Percentiles rank a stretch among this genome's conserved stretches.
phyloP scores from a whole-genome alignment of 1,140 invertebrate genomes.

The Micrasema longulum region DNA sequence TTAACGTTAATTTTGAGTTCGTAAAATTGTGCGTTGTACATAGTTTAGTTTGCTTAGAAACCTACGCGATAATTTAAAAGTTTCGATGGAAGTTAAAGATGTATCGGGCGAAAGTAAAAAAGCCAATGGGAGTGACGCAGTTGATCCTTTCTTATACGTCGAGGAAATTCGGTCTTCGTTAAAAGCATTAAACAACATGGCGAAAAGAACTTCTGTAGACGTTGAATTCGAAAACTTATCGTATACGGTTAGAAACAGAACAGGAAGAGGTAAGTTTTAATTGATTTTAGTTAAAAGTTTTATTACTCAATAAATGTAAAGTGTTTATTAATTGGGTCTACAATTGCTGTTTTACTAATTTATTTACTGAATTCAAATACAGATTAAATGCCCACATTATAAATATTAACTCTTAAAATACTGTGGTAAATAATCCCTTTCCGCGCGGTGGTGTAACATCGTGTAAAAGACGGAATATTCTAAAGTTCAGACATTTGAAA shows the following conservation, averaged over 20 bases:
- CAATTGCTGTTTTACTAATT: too few species aligned
- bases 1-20: neutral
- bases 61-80: neutral
- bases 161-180: conserved; percentile 64
- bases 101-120: neutral
- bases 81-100: neutral
- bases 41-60: neutral
- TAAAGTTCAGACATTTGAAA: too few species aligned
- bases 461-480: too few species aligned
- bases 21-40: neutral
- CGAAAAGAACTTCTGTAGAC: conserved; percentile 69
- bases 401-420: too few species aligned
- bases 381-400: too few species aligned
- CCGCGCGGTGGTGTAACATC: too few species aligned
- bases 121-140: neutral
- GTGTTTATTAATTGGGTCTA: too few species aligned
- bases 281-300: too few species aligned
- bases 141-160: conserved; percentile 46
- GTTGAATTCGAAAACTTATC: conserved; percentile 76
- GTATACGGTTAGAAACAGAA: conserved; percentile 67
- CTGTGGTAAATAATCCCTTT: too few species aligned
- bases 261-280: conserved; percentile 25
- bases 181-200: conserved; percentile 65
- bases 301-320: too few species aligned
- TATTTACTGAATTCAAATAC: too few species aligned